Percentiles rank a stretch among this genome's conserved stretches.
Conservation (phyloP, 2,113 vertebrate genomes). For the Verasper variegatus region DNA sequence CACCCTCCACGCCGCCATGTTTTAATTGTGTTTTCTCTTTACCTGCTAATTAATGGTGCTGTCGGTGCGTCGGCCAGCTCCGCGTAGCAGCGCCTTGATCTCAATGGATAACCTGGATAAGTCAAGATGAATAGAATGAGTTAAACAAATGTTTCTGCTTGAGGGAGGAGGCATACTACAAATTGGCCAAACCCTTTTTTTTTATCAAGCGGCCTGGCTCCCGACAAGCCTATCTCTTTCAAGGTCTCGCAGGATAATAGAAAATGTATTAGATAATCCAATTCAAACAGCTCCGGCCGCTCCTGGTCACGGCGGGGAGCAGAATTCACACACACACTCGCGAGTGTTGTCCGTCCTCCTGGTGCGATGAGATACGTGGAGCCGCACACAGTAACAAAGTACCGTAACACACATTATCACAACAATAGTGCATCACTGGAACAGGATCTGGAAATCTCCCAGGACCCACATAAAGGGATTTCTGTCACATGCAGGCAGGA, state of each 20-base stretch:
- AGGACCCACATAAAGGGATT: conserved; percentile 58
- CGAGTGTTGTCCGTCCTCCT: conserved; percentile 34
- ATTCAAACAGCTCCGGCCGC: conserved; percentile 67
- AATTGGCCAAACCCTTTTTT: conserved; percentile 52
- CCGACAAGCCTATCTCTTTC: conserved; percentile 57
- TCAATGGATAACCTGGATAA: conserved; percentile 38
- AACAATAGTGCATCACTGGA: conserved; percentile 54
- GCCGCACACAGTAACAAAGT: conserved; percentile 44
- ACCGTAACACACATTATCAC: conserved; percentile 59
- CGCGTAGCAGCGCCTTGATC: conserved; percentile 29
- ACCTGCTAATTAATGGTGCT: conserved; percentile 44
- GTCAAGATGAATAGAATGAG: conserved; percentile 44
- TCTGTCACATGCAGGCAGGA: conserved; percentile 47
- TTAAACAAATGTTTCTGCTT: conserved; percentile 33
- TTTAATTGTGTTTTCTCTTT: conserved; percentile 37
- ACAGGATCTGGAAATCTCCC: conserved; percentile 63
- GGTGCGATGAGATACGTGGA: conserved; percentile 52
- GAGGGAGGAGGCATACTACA: conserved; percentile 32
- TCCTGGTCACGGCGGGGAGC: conserved; percentile 64
- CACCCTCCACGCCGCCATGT: conserved; percentile 19
- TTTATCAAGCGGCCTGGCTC: conserved; percentile 45
- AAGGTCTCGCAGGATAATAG: conserved; percentile 73
- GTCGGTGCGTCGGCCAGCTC: conserved; percentile 1
- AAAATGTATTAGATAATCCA: conserved; percentile 77
- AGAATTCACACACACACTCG: conserved; percentile 3